Conservation (phyloP, 1,140 invertebrate genomes). For the Bacillus rossius region DNA sequence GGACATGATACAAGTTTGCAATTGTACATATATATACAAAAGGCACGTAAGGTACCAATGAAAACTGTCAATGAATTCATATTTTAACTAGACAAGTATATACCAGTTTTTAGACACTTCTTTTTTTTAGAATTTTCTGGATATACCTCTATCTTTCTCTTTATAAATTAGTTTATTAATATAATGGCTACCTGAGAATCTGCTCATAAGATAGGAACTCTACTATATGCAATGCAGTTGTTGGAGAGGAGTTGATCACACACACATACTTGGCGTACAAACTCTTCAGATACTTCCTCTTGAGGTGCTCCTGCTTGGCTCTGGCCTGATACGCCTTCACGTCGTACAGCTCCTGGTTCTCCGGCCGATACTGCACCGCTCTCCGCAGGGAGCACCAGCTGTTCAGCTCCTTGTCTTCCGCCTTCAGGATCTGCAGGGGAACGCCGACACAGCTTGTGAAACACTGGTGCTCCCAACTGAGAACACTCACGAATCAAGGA, state of each 20-base stretch:
- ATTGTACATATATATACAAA: no score
- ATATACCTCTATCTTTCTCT: conserved; percentile 19
- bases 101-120: background rate
- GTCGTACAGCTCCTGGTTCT: conserved; percentile 76
- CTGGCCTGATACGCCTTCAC: conserved; percentile 69
- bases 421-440: conserved; percentile 79
- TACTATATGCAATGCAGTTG: no score
- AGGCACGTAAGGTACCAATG: no score
- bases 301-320: conserved; percentile 62
- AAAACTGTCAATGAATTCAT: no score
- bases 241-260: no score
- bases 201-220: no score
- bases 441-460: no score
- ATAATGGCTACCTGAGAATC: conserved; percentile 19
- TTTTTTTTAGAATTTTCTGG: background rate
- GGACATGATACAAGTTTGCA: no score
- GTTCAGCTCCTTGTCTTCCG: conserved; percentile 91
- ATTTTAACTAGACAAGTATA: background rate
- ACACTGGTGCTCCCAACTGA: no score
- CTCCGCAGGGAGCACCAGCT: conserved; percentile 92
- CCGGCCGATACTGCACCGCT: conserved; percentile 69
- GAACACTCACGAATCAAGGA: no score
- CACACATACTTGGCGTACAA: conserved; percentile 52
- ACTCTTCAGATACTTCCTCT: conserved; percentile 81
- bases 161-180: conserved; percentile 26